Evolutionary conservation across 1,140 invertebrate species (phyloP).

Genomic region (Eurytemora carolleeae): DNA sequence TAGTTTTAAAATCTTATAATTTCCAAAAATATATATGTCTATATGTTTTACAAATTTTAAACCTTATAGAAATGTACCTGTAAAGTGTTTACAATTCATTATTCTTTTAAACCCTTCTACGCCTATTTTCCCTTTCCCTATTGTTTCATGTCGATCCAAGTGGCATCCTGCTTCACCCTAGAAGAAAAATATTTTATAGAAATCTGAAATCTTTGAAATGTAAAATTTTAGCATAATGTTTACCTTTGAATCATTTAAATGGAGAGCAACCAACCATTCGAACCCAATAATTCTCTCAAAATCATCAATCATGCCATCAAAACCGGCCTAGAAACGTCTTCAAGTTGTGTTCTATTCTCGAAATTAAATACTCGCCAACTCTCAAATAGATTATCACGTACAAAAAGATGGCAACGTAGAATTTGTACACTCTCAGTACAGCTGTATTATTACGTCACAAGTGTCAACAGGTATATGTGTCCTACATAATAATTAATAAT

Average conservation of each 20-base stretch:
- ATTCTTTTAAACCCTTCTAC: conserved; percentile 25
- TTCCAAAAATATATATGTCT: no score
- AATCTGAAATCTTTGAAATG: no score
- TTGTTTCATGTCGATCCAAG: conserved; percentile 32
- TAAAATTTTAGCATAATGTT: conserved; percentile 6
- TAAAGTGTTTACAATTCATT: conserved; percentile 29
- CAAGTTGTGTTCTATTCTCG: no score
- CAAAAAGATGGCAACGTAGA: not conserved
- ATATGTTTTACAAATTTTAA: no score
- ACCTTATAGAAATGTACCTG: no score
- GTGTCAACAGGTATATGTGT: not conserved
- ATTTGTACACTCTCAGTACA: not conserved
- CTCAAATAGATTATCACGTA: no score
- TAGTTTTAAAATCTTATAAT: no score
- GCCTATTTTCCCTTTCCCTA: conserved; percentile 32
- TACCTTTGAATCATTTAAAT: conserved; percentile 36
- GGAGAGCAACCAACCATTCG: conserved; percentile 31
- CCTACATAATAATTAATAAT: not conserved
- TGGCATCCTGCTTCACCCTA: conserved; percentile 27
- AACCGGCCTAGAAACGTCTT: conserved; percentile 26
- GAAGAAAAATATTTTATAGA: conserved; percentile 12
- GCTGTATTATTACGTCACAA: not conserved
- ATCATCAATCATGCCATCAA: conserved; percentile 26
- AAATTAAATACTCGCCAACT: no score
- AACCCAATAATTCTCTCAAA: conserved; percentile 31